Conservation (phyloP, 35 echinoderm and acorn worm species). For the Chiridota heheva region DNA sequence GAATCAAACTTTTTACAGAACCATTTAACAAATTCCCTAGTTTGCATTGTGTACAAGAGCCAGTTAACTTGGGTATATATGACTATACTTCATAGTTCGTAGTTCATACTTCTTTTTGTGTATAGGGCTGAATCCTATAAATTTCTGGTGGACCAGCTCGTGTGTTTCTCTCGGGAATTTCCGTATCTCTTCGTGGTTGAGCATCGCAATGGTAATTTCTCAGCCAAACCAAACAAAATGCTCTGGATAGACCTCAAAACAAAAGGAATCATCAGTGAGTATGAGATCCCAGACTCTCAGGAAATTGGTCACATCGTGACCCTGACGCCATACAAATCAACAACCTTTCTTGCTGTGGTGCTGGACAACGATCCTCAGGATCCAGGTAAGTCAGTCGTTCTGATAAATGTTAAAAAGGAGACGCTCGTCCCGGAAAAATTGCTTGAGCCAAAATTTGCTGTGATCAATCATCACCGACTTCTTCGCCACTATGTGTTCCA, state of each 20-base stretch:
- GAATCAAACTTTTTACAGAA: not conserved
- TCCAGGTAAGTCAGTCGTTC: slow-evolving; percentile 9
- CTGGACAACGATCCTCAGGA: not conserved
- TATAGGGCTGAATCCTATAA: slow-evolving; percentile 65
- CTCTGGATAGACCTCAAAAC: slow-evolving; percentile 73
- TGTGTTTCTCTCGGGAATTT: slow-evolving; percentile 70
- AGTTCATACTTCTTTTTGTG: no score
- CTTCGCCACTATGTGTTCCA: not conserved
- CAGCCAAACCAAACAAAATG: slow-evolving; percentile 72
- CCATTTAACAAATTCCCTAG: not conserved
- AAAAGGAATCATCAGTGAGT: slow-evolving; percentile 60
- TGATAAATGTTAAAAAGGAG: not conserved
- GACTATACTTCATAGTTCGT: not conserved
- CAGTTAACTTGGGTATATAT: no score
- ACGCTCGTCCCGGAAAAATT: not conserved
- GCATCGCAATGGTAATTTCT: slow-evolving; percentile 70
- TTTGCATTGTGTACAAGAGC: no score
- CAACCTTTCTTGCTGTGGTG: slow-evolving; percentile 46
- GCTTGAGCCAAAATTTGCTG: not conserved
- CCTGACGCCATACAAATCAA: slow-evolving; percentile 36
- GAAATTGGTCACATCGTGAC: slow-evolving; percentile 55
- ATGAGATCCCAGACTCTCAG: slow-evolving; percentile 47
- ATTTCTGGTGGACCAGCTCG: slow-evolving; percentile 78
- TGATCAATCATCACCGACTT: not conserved
- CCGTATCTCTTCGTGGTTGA: slow-evolving; percentile 76